These are phyloP conservation scores for Xenopus borealis DNA, from an alignment of 2,113 vertebrate genomes.

Conservation along the genomic window DNA sequence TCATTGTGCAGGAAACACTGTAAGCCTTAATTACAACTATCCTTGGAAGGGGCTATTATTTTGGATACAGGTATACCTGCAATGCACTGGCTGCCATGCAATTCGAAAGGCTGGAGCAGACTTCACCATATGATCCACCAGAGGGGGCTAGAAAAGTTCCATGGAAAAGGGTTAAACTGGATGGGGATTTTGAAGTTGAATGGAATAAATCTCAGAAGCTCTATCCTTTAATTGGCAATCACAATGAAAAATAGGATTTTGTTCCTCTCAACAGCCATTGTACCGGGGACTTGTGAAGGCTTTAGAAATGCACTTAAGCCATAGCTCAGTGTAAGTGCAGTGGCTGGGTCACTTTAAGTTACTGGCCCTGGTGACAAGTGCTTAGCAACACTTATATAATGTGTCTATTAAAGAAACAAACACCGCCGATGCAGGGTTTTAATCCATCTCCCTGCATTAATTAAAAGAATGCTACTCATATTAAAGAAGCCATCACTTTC, in stretches of 20 bases:
- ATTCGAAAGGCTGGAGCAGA: neutral
- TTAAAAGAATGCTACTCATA: slow-evolving; percentile 51
- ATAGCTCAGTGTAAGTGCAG: slow-evolving; percentile 52
- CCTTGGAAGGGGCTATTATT: neutral
- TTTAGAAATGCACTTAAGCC: slow-evolving; percentile 53
- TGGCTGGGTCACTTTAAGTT: slow-evolving; percentile 53
- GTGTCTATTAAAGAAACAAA: slow-evolving; percentile 51
- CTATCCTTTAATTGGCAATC: slow-evolving; percentile 52
- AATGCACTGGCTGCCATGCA: too few species aligned
- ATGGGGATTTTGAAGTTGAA: slow-evolving; percentile 3
- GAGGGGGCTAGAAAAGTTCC: slow-evolving; percentile 20
- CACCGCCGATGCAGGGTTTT: slow-evolving; percentile 53
- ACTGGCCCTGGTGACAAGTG: slow-evolving; percentile 44
- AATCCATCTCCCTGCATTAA: slow-evolving; percentile 53
- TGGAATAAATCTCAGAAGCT: slow-evolving; percentile 47
- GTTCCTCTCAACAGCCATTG: slow-evolving; percentile 47
- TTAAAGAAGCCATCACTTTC: slow-evolving; percentile 47
- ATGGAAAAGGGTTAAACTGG: neutral
- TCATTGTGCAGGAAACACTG: neutral
- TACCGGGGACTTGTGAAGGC: slow-evolving; percentile 47
- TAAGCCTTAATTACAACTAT: neutral
- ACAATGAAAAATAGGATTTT: slow-evolving; percentile 55
- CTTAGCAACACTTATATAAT: slow-evolving; percentile 53
- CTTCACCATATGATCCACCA: slow-evolving; percentile 5
- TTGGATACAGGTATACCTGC: neutral